Conservation (phyloP, 2,888 invertebrate species). For the Troglohyphantes excavatus region DNA sequence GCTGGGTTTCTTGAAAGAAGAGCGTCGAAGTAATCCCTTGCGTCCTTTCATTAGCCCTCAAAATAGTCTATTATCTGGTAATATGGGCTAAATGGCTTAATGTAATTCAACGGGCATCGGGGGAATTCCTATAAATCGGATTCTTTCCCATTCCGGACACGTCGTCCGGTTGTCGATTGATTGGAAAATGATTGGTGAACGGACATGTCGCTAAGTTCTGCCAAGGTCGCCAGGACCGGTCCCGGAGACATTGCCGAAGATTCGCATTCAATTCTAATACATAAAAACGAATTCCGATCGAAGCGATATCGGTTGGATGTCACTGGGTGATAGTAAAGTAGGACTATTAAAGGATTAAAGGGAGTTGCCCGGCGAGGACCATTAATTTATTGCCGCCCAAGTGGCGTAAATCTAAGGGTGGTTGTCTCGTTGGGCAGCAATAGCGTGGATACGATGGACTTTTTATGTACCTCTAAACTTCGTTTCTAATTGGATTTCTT, state of each 20-base stretch:
- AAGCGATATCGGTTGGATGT: constrained; percentile 21
- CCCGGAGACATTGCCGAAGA: constrained; percentile 13
- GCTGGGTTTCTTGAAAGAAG: neutral
- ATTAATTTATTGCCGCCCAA: constrained; percentile 30
- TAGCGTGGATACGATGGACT: neutral
- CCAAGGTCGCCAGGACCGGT: constrained; percentile 66
- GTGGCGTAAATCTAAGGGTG: neutral
- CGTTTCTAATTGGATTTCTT: too few relatives aligned
- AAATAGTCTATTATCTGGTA: constrained; percentile 61
- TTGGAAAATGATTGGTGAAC: constrained; percentile 59
- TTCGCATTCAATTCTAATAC: constrained; percentile 28
- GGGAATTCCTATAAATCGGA: constrained; percentile 38
- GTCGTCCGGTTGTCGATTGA: constrained; percentile 54
- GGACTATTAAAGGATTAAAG: constrained; percentile 29
- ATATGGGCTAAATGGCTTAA: constrained; percentile 64
- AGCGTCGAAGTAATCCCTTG: constrained; percentile 26
- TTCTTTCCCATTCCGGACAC: constrained; percentile 41
- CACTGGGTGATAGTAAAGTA: constrained; percentile 16
- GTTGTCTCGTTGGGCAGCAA: neutral
- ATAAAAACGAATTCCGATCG: constrained; percentile 30
- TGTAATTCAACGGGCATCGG: constrained; percentile 55
- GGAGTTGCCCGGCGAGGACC: neutral
- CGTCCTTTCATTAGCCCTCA: constrained; percentile 54
- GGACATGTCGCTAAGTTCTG: constrained; percentile 40
- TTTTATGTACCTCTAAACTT: too few relatives aligned